Conservation (phyloP, 2,113 vertebrate species). For the Oreocharis arfaki region DNA sequence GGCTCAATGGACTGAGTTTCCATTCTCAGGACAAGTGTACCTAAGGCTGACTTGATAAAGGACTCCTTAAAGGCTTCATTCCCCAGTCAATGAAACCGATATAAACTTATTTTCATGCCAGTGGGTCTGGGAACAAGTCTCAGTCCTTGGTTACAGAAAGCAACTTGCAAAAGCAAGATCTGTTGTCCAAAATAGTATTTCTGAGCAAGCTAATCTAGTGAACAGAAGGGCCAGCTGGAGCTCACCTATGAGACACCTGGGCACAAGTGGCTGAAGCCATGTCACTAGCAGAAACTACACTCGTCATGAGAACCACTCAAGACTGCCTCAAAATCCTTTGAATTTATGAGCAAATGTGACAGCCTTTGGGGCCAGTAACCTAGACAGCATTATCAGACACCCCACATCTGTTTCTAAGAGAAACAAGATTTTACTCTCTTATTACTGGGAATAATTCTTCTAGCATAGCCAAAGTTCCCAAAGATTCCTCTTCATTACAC, state of each 20-base stretch:
- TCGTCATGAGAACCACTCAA: background rate
- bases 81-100: background rate
- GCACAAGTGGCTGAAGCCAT: background rate
- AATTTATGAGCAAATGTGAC: background rate
- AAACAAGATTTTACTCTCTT: background rate
- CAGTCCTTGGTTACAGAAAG: background rate
- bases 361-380: background rate
- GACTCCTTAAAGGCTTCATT: background rate
- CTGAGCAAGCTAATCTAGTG: background rate
- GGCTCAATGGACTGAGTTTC: background rate
- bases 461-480: background rate
- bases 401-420: background rate
- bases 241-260: background rate
- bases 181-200: background rate
- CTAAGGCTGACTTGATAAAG: background rate
- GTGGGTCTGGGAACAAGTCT: background rate
- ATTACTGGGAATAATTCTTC: background rate
- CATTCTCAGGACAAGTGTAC: background rate
- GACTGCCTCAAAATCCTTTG: background rate
- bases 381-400: background rate
- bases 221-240: background rate
- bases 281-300: background rate
- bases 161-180: background rate
- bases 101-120: background rate
- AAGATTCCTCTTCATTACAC: background rate